Base-by-base conservation (phyloP, 2,888 invertebrate genomes). In the Acrobasis consociella region DNA sequence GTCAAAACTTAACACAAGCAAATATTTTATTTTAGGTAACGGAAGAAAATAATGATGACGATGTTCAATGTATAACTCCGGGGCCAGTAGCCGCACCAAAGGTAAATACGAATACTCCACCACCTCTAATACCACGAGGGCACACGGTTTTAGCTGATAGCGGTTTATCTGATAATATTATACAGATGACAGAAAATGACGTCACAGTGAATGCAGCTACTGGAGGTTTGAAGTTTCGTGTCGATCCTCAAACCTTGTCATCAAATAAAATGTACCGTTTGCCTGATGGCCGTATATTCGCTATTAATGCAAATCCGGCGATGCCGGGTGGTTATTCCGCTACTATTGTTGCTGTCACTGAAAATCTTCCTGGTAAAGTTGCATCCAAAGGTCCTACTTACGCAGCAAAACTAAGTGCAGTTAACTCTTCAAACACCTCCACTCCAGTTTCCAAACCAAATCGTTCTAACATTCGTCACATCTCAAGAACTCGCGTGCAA, bases 321-420 rank as follows among this genome's bases (percentile, higher is more conserved):
- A 92, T 93, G 92, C 93, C 93, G 1, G 93, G 93, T 3, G 93
- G 93, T 9, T 93, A 93, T 74, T 93, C 93, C 8, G 93, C 93
- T 37, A 93, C 93, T 3, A 93, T 93, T 64, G 93, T 93, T 11
- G 90, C 93, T 1, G 82, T 91, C 5, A 83, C 90, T 5, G 92
- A 92, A 64, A 73, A 71, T 49, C 60, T 74, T 16, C 65, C 72
- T 13, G 71, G 74, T 16, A 82, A 85, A 71, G 42, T 67, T 3
- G 65, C 73, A 3, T 76, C 85, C 0, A 86, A 82, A 70, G 87
- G 87, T 10, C 80, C 83, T 39, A 87, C 87, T 5, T 88, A 81
- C 66, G 86, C 91, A 31, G 90, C 90, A 10, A 91, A 91, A 71
- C 72, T 89, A 2, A 89, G 85, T 65, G 75, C 88, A 22, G 80